Conservation (phyloP, 1,140 invertebrate genomes). For the Magallana gigas region DNA sequence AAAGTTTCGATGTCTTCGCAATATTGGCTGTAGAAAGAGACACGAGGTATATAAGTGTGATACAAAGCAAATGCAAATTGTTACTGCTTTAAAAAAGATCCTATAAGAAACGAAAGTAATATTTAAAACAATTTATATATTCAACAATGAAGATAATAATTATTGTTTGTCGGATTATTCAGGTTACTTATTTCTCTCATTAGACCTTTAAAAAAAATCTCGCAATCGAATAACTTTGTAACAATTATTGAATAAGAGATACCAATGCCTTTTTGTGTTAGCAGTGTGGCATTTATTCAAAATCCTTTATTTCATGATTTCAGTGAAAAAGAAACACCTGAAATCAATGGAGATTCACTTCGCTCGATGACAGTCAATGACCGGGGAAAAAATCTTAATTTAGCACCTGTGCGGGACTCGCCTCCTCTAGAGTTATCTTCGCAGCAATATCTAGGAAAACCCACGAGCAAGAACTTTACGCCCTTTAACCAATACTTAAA, state of each 20-base stretch:
- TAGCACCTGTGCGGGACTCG: slow-evolving; percentile 45
- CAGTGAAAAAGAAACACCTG: slow-evolving; percentile 7
- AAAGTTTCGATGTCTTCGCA: slow-evolving; percentile 7
- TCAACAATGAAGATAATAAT: too few species aligned
- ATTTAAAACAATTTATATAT: too few species aligned
- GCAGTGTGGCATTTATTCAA: too few species aligned
- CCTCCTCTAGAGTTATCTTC: background rate
- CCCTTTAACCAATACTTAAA: slow-evolving; percentile 45
- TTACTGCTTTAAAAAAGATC: too few species aligned
- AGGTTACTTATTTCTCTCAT: too few species aligned
- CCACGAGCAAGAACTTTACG: background rate
- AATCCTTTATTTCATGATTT: background rate
- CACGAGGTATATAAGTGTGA: background rate
- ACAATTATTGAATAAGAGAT: too few species aligned
- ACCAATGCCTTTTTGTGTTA: too few species aligned
- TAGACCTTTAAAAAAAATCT: too few species aligned
- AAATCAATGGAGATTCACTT: background rate
- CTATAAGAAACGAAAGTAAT: too few species aligned
- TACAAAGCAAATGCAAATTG: too few species aligned
- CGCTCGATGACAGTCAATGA: slow-evolving; percentile 34
- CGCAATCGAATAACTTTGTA: too few species aligned
- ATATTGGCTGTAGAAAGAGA: background rate
- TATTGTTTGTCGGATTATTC: too few species aligned
- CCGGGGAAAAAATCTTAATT: slow-evolving; percentile 46
- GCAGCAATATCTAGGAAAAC: background rate